phyloP scores from a whole-genome alignment of 2,113 vertebrate species.

The Numenius arquata region DNA sequence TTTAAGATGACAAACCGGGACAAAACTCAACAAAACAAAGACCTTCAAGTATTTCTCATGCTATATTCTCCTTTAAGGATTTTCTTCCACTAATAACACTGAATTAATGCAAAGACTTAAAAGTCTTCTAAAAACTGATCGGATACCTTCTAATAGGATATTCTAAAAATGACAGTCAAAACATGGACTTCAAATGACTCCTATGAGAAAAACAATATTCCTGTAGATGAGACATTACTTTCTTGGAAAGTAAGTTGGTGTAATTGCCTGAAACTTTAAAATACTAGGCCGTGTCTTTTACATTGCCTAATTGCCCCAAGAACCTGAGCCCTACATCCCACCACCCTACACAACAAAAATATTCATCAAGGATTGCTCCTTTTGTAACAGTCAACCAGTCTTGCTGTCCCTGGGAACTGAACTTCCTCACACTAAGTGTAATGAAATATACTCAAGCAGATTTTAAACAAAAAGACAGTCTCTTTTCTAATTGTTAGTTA shows the following conservation, averaged over 20 bases:
- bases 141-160: background rate
- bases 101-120: background rate
- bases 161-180: background rate
- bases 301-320: background rate
- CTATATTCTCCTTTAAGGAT: background rate
- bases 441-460: background rate
- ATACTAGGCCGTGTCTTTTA: background rate
- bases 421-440: background rate
- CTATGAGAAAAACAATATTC: background rate
- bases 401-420: accelerated
- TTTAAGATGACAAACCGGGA: background rate
- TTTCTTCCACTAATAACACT: background rate
- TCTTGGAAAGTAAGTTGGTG: background rate
- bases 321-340: background rate
- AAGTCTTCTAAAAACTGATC: background rate
- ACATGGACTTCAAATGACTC: background rate
- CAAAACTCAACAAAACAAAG: background rate
- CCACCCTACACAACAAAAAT: background rate
- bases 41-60: background rate
- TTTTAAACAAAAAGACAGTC: background rate
- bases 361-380: background rate
- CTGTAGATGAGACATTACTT: background rate
- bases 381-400: background rate
- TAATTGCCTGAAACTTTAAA: background rate
- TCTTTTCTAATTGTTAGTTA: background rate